Evolutionary conservation across 2,888 invertebrate species (phyloP).

Genomic region (Tetragnatha montana): DNA sequence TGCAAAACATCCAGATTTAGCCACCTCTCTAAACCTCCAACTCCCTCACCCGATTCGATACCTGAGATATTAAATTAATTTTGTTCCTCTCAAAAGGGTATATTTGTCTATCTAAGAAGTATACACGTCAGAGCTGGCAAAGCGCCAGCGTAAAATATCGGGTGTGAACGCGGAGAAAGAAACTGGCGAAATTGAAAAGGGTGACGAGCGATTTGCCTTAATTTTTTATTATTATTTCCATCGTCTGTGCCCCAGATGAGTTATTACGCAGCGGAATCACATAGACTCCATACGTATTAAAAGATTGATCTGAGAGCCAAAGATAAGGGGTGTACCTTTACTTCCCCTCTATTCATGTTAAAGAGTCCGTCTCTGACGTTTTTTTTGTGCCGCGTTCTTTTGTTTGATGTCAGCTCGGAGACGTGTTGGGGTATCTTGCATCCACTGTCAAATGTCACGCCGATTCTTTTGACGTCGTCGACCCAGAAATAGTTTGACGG

Average conservation of each 20-base stretch:
- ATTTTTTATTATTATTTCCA: slow-evolving; percentile 30
- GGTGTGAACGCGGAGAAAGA: slow-evolving; percentile 25
- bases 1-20: too few relatives aligned
- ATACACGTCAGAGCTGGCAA: slow-evolving; percentile 41
- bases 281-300: slow-evolving; percentile 25
- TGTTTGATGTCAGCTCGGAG: slow-evolving; percentile 5
- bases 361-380: background rate
- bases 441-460: slow-evolving; percentile 16
- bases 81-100: too few relatives aligned
- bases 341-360: background rate
- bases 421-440: slow-evolving; percentile 8
- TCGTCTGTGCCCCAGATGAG: background rate
- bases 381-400: slow-evolving; percentile 2
- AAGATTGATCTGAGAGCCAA: slow-evolving; percentile 33
- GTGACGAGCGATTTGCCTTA: slow-evolving; percentile 41
- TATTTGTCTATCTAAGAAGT: background rate
- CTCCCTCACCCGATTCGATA: too few relatives aligned
- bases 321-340: background rate
- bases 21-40: too few relatives aligned
- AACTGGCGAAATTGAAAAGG: slow-evolving; percentile 53
- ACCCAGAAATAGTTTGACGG: slow-evolving; percentile 20
- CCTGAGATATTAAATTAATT: too few relatives aligned
- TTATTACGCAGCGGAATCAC: slow-evolving; percentile 49
- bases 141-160: slow-evolving; percentile 40
- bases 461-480: slow-evolving; percentile 29